Evolutionary conservation across 2,113 vertebrate genomes (phyloP).

Genomic region (Thamnaconus septentrionalis): DNA sequence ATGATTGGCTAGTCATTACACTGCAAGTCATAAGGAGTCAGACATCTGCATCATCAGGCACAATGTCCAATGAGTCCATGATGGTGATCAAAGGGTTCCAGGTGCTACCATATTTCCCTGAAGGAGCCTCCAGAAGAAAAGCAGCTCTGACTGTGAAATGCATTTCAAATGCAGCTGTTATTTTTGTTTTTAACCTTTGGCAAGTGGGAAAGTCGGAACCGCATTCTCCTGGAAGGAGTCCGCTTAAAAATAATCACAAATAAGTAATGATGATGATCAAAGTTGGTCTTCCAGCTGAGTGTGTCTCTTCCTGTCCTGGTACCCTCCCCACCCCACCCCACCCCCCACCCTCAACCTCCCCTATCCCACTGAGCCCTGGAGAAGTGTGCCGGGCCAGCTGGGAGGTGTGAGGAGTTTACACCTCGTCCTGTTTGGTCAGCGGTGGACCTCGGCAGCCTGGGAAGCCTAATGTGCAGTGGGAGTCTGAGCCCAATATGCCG

Average conservation of each 20-base stretch:
- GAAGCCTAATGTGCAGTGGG: slow-evolving; percentile 33
- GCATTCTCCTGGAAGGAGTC: not conserved
- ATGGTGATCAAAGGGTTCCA: too few relatives aligned
- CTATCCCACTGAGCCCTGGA: not conserved
- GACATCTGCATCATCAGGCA: too few relatives aligned
- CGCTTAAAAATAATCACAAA: not conserved
- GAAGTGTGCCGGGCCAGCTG: slow-evolving; percentile 68
- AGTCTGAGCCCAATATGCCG: not conserved
- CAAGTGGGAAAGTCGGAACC: too few relatives aligned
- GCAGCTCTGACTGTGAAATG: not conserved
- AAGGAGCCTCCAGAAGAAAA: too few relatives aligned
- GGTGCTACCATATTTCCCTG: too few relatives aligned
- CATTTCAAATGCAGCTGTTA: not conserved
- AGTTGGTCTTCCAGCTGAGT: not conserved
- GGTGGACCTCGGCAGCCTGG: slow-evolving; percentile 57
- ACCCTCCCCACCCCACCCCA: too few relatives aligned
- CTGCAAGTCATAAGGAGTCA: too few relatives aligned
- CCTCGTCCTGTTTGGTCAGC: slow-evolving; percentile 77
- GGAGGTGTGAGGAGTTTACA: slow-evolving; percentile 71
- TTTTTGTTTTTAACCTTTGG: not conserved
- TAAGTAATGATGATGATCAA: not conserved
- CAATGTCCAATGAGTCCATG: too few relatives aligned
- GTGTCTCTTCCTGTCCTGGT: slow-evolving; percentile 3
- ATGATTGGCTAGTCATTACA: too few relatives aligned
- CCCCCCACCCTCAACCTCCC: too few relatives aligned